Conservation (phyloP, 2,888 invertebrate genomes). For the Diaprepes abbreviatus region DNA sequence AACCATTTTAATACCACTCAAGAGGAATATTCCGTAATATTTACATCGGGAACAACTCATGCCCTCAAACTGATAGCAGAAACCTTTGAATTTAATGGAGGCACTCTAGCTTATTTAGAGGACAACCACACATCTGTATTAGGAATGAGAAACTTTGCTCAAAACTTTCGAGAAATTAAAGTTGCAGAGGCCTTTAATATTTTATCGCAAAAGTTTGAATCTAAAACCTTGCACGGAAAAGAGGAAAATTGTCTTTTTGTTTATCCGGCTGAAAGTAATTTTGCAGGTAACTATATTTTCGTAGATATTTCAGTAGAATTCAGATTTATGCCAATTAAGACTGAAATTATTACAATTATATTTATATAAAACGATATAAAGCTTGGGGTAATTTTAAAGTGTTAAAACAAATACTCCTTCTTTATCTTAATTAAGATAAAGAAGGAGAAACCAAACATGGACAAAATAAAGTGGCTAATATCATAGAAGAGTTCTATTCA, state of each 20-base stretch:
- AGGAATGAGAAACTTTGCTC: slow-evolving; percentile 87
- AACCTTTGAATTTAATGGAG: slow-evolving; percentile 76
- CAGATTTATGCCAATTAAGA: too few relatives aligned
- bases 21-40: slow-evolving; percentile 88
- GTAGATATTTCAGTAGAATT: too few relatives aligned
- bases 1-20: slow-evolving; percentile 85
- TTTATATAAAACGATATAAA: too few relatives aligned
- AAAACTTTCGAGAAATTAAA: slow-evolving; percentile 72
- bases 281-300: slow-evolving; percentile 70
- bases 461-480: too few relatives aligned
- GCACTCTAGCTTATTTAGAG: slow-evolving; percentile 81
- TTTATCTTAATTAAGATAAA: too few relatives aligned
- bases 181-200: slow-evolving; percentile 71
- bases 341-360: too few relatives aligned
- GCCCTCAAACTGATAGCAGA: slow-evolving; percentile 88
- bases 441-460: too few relatives aligned
- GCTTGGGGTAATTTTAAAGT: too few relatives aligned
- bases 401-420: too few relatives aligned
- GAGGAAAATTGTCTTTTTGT: slow-evolving; percentile 73
- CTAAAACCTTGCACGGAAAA: neutral
- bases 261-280: slow-evolving; percentile 95
- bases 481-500: too few relatives aligned
- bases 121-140: slow-evolving; percentile 97
- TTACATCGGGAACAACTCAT: slow-evolving; percentile 95
- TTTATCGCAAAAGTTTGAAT: slow-evolving; percentile 19